Conservation (phyloP, 2,888 invertebrate genomes). For the Listrodromus nycthemerus region DNA sequence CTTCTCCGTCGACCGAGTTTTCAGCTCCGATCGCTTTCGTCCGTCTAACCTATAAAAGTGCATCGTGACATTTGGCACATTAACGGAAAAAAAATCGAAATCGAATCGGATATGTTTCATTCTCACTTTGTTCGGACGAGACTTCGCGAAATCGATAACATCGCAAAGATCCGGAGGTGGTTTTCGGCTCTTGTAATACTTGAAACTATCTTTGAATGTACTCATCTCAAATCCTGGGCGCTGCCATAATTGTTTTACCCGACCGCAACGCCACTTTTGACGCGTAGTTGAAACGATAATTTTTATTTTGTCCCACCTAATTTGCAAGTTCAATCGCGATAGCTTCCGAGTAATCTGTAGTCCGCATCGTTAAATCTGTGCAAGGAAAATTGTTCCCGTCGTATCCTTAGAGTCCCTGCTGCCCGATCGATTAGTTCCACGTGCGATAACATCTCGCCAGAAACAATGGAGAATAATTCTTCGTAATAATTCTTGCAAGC, state of each 20-base stretch:
- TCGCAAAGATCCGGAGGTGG: constrained; percentile 88
- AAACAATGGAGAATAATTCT: constrained; percentile 19
- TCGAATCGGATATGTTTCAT: background rate
- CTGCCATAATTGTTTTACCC: constrained; percentile 71
- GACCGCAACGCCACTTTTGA: constrained; percentile 9
- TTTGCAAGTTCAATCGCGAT: constrained; percentile 49
- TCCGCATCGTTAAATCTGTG: constrained; percentile 39
- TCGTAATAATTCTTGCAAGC: background rate
- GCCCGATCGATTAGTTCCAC: constrained; percentile 50
- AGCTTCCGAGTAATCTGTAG: constrained; percentile 35
- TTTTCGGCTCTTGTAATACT: constrained; percentile 91
- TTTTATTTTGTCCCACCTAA: constrained; percentile 39
- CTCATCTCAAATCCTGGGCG: constrained; percentile 65
- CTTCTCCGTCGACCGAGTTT: background rate
- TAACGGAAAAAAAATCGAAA: background rate
- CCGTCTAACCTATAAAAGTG: constrained; percentile 81
- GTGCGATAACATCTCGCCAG: background rate
- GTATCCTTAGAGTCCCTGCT: constrained; percentile 18
- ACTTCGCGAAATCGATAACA: constrained; percentile 87
- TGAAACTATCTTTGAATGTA: constrained; percentile 91
- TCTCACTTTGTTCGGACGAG: constrained; percentile 71
- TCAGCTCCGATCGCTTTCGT: constrained; percentile 62
- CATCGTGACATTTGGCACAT: background rate
- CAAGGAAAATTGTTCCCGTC: constrained; percentile 37
- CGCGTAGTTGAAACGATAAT: background rate